Evolutionary conservation across 2,113 vertebrate genomes (phyloP).

Genomic region (Hemiscyllium ocellatum): DNA sequence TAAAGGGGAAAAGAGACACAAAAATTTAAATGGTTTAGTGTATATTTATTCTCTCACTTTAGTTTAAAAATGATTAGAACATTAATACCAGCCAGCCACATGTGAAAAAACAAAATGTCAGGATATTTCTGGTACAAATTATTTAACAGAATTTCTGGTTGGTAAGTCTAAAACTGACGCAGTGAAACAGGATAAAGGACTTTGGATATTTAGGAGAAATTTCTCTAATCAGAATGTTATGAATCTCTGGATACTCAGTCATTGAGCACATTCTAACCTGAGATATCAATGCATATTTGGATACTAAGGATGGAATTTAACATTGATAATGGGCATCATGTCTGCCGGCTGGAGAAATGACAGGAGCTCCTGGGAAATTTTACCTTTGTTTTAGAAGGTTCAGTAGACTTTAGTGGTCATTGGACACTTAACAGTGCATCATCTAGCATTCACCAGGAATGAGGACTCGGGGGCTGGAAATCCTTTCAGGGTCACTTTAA

Average conservation of each 20-base stretch:
- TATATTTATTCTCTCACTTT: neutral
- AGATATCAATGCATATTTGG: neutral
- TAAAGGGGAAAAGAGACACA: neutral
- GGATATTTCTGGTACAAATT: neutral
- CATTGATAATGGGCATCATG: neutral
- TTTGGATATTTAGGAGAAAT: neutral
- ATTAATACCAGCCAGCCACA: neutral
- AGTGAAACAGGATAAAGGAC: neutral
- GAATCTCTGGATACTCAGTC: neutral
- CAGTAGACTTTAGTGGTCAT: neutral
- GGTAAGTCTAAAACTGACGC: neutral
- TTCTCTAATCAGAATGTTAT: neutral
- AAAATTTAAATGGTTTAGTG: neutral
- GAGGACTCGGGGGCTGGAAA: neutral
- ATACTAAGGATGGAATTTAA: neutral
- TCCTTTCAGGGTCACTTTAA: neutral
- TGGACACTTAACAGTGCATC: neutral
- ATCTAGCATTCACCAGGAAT: neutral
- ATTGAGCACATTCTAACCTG: neutral
- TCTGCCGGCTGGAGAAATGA: neutral
- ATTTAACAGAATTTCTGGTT: neutral
- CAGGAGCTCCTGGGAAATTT: neutral
- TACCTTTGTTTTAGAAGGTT: neutral
- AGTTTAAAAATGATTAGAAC: neutral
- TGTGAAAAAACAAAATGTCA: neutral